Base-by-base conservation (phyloP, 2,888 invertebrate genomes). In the Platerodrilus igneus region DNA sequence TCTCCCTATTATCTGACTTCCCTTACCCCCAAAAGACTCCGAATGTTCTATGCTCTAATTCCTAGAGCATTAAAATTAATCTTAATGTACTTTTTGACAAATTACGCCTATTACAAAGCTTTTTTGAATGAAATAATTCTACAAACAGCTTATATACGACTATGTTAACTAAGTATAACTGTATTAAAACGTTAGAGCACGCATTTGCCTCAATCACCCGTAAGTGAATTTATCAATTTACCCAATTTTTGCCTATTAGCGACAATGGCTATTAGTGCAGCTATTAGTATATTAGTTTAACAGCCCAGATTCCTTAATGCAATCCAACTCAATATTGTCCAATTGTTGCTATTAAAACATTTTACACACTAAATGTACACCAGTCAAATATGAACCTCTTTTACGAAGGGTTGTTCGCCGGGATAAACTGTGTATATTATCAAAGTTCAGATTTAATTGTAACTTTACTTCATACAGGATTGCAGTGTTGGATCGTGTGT, bases 221-320 rank as follows among this genome's bases (percentile, higher is more conserved):
- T 63, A 67, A 66, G 63, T 68, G 68, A 68, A 68, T 68, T 68
- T 68, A 69, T 69, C 68, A 69, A 69, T 69, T 69, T 69, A 69
- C 68, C 68, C 68, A 69, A 69, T 69, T 69, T 69, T 69, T 68
- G 67, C 68, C 68, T 65, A 69, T 69, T 69, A 69, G 67, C 65
- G 62, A 66, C 66, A 67, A 67, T 66, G 63, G 65, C 67, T 66
- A 67, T 68, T 68, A 68, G 66, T 66, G 65, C 67, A 66, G 64
- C 64, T 64, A 66, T 65, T 65, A 67, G 66, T 66, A 62, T 64
- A 65, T 66, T 66, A 66, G 65, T 66, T 67, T 67, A 68, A 68
- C 65, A 64, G 66, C 63, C 60, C 66, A 67, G 68, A 69, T 69
- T 69, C 69, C 63, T 67, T 69, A 68, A 68, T 67, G 67, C 67